Conservation (phyloP, 1,140 invertebrate genomes). For the Neodiprion lecontei region DNA sequence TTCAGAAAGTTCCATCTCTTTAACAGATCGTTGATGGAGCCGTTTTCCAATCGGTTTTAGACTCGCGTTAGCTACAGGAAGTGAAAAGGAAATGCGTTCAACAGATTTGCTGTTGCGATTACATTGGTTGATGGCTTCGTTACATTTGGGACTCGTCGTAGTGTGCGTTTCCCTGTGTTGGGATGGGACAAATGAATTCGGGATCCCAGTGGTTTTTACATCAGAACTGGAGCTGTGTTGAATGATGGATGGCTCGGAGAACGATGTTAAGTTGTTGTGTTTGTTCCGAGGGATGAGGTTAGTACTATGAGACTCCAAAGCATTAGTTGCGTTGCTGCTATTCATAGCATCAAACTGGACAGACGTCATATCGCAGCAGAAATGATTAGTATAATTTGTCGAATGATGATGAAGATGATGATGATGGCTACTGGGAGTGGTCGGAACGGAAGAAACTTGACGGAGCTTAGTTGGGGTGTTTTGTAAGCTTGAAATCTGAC, state of each 20-base stretch:
- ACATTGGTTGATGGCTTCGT: slow-evolving; percentile 22
- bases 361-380: slow-evolving; percentile 23
- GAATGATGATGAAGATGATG: slow-evolving; percentile 13
- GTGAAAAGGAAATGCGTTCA: slow-evolving; percentile 26
- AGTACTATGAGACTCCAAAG: slow-evolving; percentile 35
- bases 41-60: slow-evolving; percentile 31
- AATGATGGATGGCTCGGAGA: slow-evolving; percentile 33
- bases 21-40: slow-evolving; percentile 31
- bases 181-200: slow-evolving; percentile 38
- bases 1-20: slow-evolving; percentile 55
- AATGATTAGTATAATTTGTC: slow-evolving; percentile 36
- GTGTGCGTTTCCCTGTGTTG: slow-evolving; percentile 29
- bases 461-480: slow-evolving; percentile 42
- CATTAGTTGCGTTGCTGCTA: not conserved
- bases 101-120: slow-evolving; percentile 26
- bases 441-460: slow-evolving; percentile 43
- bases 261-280: slow-evolving; percentile 44
- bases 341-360: not conserved
- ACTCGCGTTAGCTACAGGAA: slow-evolving; percentile 37
- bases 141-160: slow-evolving; percentile 26
- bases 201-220: slow-evolving; percentile 29
- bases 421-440: slow-evolving; percentile 41
- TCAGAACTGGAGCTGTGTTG: slow-evolving; percentile 25
- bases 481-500: slow-evolving; percentile 40
- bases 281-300: slow-evolving; percentile 37